Base-by-base conservation (phyloP, 1,140 invertebrate species). In the Drosophila varians region DNA sequence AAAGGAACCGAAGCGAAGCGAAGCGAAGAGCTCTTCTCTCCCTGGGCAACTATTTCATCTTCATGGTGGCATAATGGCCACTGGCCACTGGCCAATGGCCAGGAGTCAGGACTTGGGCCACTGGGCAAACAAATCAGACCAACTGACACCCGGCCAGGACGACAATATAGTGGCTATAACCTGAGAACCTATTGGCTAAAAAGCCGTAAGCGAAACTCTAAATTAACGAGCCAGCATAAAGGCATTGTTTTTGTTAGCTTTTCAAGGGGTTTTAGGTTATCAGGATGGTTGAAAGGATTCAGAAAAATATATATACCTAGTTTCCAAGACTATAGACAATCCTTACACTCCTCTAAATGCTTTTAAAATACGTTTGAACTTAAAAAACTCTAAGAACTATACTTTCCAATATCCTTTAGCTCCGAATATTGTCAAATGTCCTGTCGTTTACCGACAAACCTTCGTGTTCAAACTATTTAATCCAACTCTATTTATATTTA, bases 61-160 rank as follows among this genome's bases (percentile, higher is more conserved):
- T 42, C 36, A 19, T 42, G 38, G 14, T 42, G 16, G 28, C 8
- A 42, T 42, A 42, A 42, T 42, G 38, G 38, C 51, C 51, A 42
- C 51, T 54, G 23, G 36, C 36, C 36, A 16, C 2, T 12, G 1
- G 14, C 36, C 16, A 38, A 7, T 3, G 6, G n/a, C 36, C 36
- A 16, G 11, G 11, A 34, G 21, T 2, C 21, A 21, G 21, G 21
- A 21, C 21, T 2, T 4, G 4, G 21, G 21, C 2, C 21, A 2
- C 31, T 9, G 6, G 52, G 52, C 38, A 54, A 54, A 42, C 51
- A 54, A 54, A 54, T 54, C 34, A 26, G 36, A 18, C 21, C 51
- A 42, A 54, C 51, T 54, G 51, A 54, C 51, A 54, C 36, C 36
- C n/a, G 19, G n/a, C 5, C n/a, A 3, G 25, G 48, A 4, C 36